Conservation (phyloP, 2,113 vertebrate species). For the Pristiophorus japonicus region DNA sequence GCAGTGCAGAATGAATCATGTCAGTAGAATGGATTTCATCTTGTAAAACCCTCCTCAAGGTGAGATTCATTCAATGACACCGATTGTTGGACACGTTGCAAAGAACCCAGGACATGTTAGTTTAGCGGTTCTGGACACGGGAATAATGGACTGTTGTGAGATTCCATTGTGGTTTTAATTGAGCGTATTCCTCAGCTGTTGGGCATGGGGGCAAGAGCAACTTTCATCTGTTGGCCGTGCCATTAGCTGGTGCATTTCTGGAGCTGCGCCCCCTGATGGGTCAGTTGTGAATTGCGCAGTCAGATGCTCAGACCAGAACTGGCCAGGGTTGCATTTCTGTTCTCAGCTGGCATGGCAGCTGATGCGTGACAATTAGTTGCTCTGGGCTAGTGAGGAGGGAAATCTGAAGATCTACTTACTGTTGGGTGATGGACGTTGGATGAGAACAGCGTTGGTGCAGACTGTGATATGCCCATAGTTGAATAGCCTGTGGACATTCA, state of each 20-base stretch:
- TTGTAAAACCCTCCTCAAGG: neutral
- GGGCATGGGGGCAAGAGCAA: neutral
- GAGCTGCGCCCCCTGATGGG: neutral
- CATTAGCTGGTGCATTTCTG: neutral
- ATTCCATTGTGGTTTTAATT: neutral
- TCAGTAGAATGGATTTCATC: neutral
- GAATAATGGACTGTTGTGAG: neutral
- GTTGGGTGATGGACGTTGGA: neutral
- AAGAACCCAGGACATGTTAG: neutral
- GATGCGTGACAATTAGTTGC: neutral
- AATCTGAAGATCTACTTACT: neutral
- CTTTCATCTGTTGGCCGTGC: neutral
- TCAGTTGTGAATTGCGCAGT: neutral
- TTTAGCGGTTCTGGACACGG: neutral
- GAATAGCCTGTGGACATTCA: neutral
- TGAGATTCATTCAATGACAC: neutral
- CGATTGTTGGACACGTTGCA: neutral
- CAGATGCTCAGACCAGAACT: neutral
- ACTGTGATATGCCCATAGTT: neutral
- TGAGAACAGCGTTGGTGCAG: neutral
- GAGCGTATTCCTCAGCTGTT: neutral
- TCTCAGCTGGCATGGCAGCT: neutral
- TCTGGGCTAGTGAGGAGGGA: neutral
- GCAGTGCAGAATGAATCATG: neutral
- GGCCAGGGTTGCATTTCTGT: neutral